Evolutionary conservation across 2,113 vertebrate genomes (phyloP), one percentile per base, ranked within the genome.

Genomic region (Platysteira castanea): DNA sequence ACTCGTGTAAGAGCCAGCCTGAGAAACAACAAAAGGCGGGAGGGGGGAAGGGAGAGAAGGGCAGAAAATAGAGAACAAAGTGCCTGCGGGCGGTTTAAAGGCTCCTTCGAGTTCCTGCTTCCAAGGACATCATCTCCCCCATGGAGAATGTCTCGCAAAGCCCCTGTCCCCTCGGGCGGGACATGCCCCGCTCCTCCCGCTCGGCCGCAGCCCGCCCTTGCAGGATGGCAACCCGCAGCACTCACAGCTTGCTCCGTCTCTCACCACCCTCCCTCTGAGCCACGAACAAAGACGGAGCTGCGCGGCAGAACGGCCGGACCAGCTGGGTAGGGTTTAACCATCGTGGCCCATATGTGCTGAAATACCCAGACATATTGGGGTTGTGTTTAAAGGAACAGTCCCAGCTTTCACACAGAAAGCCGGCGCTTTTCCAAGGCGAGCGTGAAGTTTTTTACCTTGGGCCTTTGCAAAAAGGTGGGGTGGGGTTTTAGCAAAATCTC

Each of bases 361-460:
- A 97, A 97, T 93, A 96, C 93, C 93, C 95, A 95, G 94, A 84
- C 96, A 97, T 96, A 95, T 96, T 96, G 96, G 96, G 95, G 94
- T 94, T 95, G 96, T 44, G 17, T 53, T 91, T 89, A 90, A 94
- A 96, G 95, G 84, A 75, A 92, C 94, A 90, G 82, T 19, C 87
- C 63, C 95, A 39, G 87, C 82, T 87, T 91, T 65, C 59, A 6
- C 23, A 4, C 46, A 6, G 74, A 93, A 94, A 93, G 76, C 70
- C 61, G 1, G 31, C 5, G 47, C 75, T 92, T 70, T 74, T 53
- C 80, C 13, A 1, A 78, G 59, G 89, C 4, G 3, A 87, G 94
- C 7, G 19, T 15, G 21, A 90, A 94, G 93, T 87, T 92, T 87
- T 90, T 61, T 64, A 89, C 74, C 37, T 41, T 73, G 16, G 44